Evolutionary conservation across 1,140 invertebrate genomes (phyloP), one percentile per base, ranked within the genome.

Genomic region (Aethina tumida): DNA sequence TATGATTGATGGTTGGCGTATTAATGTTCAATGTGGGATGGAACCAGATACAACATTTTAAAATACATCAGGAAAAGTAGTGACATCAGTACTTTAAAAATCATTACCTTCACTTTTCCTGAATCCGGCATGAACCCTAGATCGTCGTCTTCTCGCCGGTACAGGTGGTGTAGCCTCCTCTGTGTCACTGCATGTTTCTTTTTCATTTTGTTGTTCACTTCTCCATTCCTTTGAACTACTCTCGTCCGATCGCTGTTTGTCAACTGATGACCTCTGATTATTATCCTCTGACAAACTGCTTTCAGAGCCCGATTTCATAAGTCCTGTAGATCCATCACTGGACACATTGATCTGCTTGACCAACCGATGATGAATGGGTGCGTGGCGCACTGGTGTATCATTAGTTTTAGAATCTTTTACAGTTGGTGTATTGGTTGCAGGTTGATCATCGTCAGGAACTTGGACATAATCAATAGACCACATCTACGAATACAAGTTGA

Each of bases 401-500:
- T 45, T 53, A 36, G 14, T 33, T 39, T 39, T 13, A 3, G 5
- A 14, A 9, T 50, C 46, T 5, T 48, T 35, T 38, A 49, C 58
- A 10, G 8, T 46, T 44, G 21, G 52, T 64, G 16, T 59, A 56
- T 31, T 56, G 52, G 4, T 58, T 56, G 35, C 39, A 31, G 38
- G 62, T 50, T 41, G 59, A 12, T 65, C 70, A 43, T 83, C 77
- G 37, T 77, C 75, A 31, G 85, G 84, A 37, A 92, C 85, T 69
- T 94, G 88, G 19, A 91, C 79, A 66, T 93, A 93, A 59, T 94
- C 90, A 40, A 95, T 74, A 5, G 89, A 93, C 90, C 93, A 98
- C 88, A 97, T 94, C 81, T 92, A 54, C 22, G 43, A 50, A 33
- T 21, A 29, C 24, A 5, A 14, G 10, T 30, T 9, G 20, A 20